These are phyloP conservation scores for Hypotaenidia philippensis DNA, from an alignment of 2,797 vertebrate species.

Conservation along the genomic window DNA sequence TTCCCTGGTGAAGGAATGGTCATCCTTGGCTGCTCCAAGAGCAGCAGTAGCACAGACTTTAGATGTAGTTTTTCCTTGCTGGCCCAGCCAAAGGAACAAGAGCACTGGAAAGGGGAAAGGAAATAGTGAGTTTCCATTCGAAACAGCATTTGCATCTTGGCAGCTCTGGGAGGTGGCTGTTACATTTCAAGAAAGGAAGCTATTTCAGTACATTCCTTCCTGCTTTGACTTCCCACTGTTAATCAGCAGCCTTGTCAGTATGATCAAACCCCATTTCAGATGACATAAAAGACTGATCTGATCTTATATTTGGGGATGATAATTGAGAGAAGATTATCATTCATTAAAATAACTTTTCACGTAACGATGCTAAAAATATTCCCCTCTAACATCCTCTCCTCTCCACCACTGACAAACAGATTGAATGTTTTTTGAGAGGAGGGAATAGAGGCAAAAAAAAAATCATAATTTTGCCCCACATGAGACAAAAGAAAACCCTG, in stretches of 20 bases:
- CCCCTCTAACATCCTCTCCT: slow-evolving; percentile 17
- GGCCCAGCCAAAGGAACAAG: not conserved
- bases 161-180: slow-evolving; percentile 44
- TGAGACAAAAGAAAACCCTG: slow-evolving; percentile 18
- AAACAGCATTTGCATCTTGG: slow-evolving; percentile 66
- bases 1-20: not conserved
- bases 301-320: slow-evolving; percentile 50
- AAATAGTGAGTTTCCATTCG: slow-evolving; percentile 66
- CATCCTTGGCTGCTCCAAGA: not conserved
- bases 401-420: slow-evolving; percentile 24
- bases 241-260: slow-evolving; percentile 65
- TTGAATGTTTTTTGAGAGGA: not conserved
- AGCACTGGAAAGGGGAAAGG: slow-evolving; percentile 46
- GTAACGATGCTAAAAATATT: slow-evolving; percentile 59
- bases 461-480: slow-evolving; percentile 6
- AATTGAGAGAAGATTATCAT: slow-evolving; percentile 65
- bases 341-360: slow-evolving; percentile 67
- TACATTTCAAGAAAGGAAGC: slow-evolving; percentile 64
- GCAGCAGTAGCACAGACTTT: not conserved
- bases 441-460: not conserved
- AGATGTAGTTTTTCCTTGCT: not conserved
- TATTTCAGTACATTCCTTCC: slow-evolving; percentile 59
- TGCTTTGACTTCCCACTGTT: slow-evolving; percentile 45
- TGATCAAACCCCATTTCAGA: slow-evolving; percentile 53
- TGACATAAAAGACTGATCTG: slow-evolving; percentile 37